These are phyloP conservation scores for Aphrocallistes beatrix DNA, from an alignment of 37 sponge, comb jelly and placozoan genomes.

Conservation along the genomic window DNA sequence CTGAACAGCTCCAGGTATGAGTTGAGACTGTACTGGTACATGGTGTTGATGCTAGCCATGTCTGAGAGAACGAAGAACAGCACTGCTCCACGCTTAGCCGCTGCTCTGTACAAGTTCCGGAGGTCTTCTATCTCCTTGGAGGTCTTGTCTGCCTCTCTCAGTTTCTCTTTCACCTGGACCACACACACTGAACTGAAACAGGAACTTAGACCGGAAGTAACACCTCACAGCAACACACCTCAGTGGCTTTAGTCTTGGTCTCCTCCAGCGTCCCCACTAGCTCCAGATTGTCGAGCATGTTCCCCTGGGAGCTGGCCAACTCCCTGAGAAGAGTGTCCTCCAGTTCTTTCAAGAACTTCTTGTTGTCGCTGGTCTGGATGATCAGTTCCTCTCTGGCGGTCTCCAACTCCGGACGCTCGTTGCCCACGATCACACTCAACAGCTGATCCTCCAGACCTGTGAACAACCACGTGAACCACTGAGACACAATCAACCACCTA, in stretches of 20 bases:
- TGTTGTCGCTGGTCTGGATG: conserved; percentile 92
- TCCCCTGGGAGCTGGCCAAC: conserved; percentile 91
- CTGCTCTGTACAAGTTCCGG: conserved; percentile 88
- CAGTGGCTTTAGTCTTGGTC: conserved; percentile 92
- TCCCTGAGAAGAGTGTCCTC: conserved; percentile 96
- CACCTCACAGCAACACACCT: conserved; percentile 51
- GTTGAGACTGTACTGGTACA: conserved; percentile 97
- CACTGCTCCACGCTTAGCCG: conserved; percentile 89
- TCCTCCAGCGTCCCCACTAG: conserved; percentile 93
- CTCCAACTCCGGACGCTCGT: conserved; percentile 88
- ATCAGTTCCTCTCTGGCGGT: conserved; percentile 85
- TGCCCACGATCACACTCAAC: conserved; percentile 92
- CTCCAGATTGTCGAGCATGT: conserved; percentile 97
- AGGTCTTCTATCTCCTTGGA: conserved; percentile 75
- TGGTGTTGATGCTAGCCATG: conserved; percentile 92
- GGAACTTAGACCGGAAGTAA: no score
- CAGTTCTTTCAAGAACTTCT: conserved; percentile 83
- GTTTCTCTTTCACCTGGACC: conserved; percentile 70
- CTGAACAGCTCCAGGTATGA: conserved; percentile 89
- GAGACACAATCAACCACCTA: background rate
- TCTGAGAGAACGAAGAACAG: conserved; percentile 96
- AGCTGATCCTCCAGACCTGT: conserved; percentile 93
- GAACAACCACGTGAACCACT: background rate
- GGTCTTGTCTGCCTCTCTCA: conserved; percentile 68
- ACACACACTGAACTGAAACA: no score